These are phyloP conservation scores for Pyrrhosoma nymphula DNA, from an alignment of 2,888 invertebrate genomes.

Conservation along the genomic window DNA sequence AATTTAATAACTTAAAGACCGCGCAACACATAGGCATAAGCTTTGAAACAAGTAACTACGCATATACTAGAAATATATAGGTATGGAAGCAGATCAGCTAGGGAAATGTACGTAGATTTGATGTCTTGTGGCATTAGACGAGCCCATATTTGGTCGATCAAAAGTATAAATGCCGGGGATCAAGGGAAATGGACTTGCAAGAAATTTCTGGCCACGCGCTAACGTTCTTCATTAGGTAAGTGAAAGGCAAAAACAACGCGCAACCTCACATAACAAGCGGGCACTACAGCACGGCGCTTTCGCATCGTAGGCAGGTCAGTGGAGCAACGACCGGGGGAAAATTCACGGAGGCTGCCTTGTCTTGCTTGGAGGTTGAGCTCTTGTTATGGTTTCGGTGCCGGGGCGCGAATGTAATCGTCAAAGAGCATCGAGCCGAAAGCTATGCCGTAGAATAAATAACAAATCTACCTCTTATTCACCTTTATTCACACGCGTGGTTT, in stretches of 20 bases:
- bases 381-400: neutral
- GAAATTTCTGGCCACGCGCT: neutral
- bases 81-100: no score
- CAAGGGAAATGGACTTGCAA: neutral
- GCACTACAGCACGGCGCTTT: neutral
- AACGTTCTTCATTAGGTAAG: neutral
- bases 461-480: no score
- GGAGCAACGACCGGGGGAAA: conserved; percentile 3
- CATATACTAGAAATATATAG: no score
- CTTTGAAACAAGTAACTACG: no score
- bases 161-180: no score
- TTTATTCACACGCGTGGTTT: no score
- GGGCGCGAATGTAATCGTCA: neutral
- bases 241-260: neutral
- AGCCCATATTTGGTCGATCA: no score
- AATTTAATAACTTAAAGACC: no score
- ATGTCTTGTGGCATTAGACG: no score
- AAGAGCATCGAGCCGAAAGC: no score
- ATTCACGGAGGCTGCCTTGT: neutral
- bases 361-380: neutral
- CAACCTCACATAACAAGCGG: neutral
- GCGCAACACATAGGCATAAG: no score
- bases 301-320: conserved; percentile 16
- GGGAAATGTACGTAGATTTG: no score
- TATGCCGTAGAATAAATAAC: neutral